Evolutionary conservation across 1,140 invertebrate species (phyloP).

Genomic region (Phthorimaea operculella): DNA sequence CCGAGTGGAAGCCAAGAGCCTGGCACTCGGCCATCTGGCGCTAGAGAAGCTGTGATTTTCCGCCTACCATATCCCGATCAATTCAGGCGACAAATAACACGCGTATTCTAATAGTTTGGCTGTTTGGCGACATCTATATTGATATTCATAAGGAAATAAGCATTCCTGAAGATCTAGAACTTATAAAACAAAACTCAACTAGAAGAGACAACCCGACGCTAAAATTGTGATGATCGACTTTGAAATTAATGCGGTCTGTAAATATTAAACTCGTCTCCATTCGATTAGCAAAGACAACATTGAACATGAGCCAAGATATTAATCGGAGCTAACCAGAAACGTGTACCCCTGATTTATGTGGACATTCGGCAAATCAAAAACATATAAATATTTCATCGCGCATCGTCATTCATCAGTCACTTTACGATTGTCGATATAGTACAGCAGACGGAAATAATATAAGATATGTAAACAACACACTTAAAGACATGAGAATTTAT

Average conservation of each 20-base stretch:
- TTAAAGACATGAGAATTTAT: no score
- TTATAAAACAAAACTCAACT: no score
- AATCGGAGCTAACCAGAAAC: background rate
- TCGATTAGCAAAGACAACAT: background rate
- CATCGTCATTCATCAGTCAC: background rate
- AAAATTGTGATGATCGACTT: background rate
- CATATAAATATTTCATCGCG: background rate
- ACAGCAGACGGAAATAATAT: background rate
- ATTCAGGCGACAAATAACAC: slow-evolving; percentile 22
- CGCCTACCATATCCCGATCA: slow-evolving; percentile 28
- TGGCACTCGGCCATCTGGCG: slow-evolving; percentile 46
- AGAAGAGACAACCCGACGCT: no score
- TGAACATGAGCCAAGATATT: background rate
- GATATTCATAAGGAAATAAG: no score
- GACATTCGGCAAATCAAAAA: background rate
- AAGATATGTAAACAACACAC: slow-evolving; percentile 1
- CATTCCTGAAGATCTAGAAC: no score
- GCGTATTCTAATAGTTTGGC: slow-evolving; percentile 14
- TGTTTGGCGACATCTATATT: slow-evolving; percentile 4
- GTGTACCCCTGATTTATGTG: background rate
- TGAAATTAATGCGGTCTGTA: no score
- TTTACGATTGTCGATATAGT: background rate
- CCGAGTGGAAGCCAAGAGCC: background rate
- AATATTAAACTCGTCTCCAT: no score
- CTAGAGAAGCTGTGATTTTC: slow-evolving; percentile 37